Conservation (phyloP, 1,140 invertebrate genomes). For the Drosophila pallidifrons region DNA sequence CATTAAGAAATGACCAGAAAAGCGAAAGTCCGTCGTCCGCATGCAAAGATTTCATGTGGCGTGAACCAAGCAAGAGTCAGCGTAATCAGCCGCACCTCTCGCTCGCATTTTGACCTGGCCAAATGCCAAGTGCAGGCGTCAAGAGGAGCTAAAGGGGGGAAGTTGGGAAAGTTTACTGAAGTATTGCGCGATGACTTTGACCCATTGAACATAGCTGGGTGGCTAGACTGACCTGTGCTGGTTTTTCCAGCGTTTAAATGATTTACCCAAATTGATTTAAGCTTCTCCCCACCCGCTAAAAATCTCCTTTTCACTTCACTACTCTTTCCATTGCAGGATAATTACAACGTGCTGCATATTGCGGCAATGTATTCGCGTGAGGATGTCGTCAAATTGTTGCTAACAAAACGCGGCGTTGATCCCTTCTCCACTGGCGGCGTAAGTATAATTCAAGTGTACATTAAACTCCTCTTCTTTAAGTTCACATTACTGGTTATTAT, state of each 20-base stretch:
- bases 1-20: constrained; percentile 66
- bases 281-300: constrained; percentile 18
- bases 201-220: constrained; percentile 61
- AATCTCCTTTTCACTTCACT: constrained; percentile 4
- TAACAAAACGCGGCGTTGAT: constrained; percentile 95
- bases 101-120: constrained; percentile 6
- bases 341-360: constrained; percentile 96
- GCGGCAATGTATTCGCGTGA: constrained; percentile 97
- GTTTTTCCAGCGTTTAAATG: constrained; percentile 50
- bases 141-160: not conserved
- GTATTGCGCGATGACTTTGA: constrained; percentile 62
- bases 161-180: constrained; percentile 3
- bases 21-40: constrained; percentile 78
- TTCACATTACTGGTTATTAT: constrained; percentile 2
- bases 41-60: constrained; percentile 69
- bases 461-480: not conserved
- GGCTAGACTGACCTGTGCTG: constrained; percentile 25
- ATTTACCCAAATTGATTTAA: constrained; percentile 74
- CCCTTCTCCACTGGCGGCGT: constrained; percentile 96
- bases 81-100: constrained; percentile 65
- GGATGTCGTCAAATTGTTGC: constrained; percentile 96
- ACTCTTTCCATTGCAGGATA: constrained; percentile 89
- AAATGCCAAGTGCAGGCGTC: constrained; percentile 59
- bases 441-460: constrained; percentile 85
- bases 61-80: constrained; percentile 32